Base-by-base conservation (phyloP, 2,888 invertebrate species). In the Ceriagrion tenellum region DNA sequence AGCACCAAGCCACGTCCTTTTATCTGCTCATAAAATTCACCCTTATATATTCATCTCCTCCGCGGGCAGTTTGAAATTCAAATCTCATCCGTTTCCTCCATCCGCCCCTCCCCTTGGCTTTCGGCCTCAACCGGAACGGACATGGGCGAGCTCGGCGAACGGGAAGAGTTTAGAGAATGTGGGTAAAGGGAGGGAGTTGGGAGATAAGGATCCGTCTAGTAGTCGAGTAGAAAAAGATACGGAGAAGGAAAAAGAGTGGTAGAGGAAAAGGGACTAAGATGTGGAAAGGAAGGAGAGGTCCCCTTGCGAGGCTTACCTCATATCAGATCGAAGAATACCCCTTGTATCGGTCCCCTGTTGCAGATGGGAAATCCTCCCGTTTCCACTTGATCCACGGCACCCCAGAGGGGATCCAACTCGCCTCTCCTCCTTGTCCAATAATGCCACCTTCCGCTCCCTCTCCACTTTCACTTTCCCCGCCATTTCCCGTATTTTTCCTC, bases 281-380 rank as follows among this genome's bases (percentile, higher is more conserved):
- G 81, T 1, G 81, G 35, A 81, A 81, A 35, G 35, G 81, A 35
- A 35, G 18, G 35, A 35, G 81, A 35, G 35, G 35, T 69, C n/a
- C 90, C 30, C 56, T 18, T 55, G 40, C 6, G 30, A 26, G 35
- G 59, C 59, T 91, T 59, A 91, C 91, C 91, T 91, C 20, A 35
- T 91, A 91, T 91, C 91, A 91, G 91, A 91, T 91, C 59, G 35
- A 91, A 91, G 59, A 59, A 40, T 23, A 35, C 30, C 59, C 90
- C 59, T 59, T 35, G 90, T 81, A 81, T 81, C 35, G 81, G 81
- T 81, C 81, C 81, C 81, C 18, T 81, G 81, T 81, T 35, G 35
- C 81, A 81, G 35, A 81, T 81, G 81, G 81, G 10, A 23, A 59
- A 69, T 0, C 81, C 18, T 35, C 12, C 23, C 35, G 13, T 81